A percentile compares a stretch with the other conserved stretches of the same genome.
phyloP scores from a whole-genome alignment of 2,888 invertebrate genomes.

The Stenolophus ochropezus region DNA sequence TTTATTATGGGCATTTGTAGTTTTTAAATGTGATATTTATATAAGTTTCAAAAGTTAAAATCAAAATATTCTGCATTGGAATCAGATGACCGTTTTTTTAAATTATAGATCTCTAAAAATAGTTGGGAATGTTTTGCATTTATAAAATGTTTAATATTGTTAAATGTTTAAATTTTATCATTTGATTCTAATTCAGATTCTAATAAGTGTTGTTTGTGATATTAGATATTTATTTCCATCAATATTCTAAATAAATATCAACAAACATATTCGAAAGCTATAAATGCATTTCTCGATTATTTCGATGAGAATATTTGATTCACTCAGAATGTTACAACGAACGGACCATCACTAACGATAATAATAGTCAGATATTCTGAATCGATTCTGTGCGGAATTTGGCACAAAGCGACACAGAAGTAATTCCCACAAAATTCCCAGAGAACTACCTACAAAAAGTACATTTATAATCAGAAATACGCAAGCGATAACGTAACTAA shows the following conservation, averaged over 20 bases:
- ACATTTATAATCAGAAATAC: too few relatives aligned
- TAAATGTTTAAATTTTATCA: conserved; percentile 29
- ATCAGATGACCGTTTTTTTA: conserved; percentile 17
- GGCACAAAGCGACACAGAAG: background rate
- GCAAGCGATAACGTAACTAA: too few relatives aligned
- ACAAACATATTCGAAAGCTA: conserved; percentile 49
- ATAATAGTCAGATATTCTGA: conserved; percentile 36
- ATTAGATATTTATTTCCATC: conserved; percentile 28
- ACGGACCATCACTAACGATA: conserved; percentile 37
- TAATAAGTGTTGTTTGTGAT: conserved; percentile 41
- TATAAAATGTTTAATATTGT: conserved; percentile 35
- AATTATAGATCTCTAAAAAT: conserved; percentile 7
- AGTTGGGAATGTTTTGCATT: conserved; percentile 25
- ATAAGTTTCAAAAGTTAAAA: conserved; percentile 8
- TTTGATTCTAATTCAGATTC: conserved; percentile 23
- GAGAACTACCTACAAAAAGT: background rate
- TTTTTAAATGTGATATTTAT: conserved; percentile 50
- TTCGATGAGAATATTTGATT: conserved; percentile 49
- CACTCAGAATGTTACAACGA: conserved; percentile 34
- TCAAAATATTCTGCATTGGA: conserved; percentile 33
- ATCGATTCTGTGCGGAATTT: background rate
- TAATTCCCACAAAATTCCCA: too few relatives aligned
- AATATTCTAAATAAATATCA: conserved; percentile 45
- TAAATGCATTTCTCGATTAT: conserved; percentile 43
- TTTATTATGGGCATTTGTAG: conserved; percentile 48